These are phyloP conservation scores for Patella vulgata DNA, from an alignment of 1,140 invertebrate species.

Conservation along the genomic window DNA sequence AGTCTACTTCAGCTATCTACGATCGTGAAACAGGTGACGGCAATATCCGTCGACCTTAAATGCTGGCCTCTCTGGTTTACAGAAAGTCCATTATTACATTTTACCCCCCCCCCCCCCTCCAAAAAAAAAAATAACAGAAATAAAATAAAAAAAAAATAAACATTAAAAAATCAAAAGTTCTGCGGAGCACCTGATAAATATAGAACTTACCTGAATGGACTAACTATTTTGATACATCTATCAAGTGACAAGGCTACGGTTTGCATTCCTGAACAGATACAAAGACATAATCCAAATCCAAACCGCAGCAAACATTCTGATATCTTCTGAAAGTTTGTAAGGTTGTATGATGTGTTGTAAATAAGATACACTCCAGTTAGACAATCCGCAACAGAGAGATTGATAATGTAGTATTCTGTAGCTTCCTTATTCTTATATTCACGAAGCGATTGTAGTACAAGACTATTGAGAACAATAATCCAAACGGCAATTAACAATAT, in stretches of 20 bases:
- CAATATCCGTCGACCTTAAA: too few relatives aligned
- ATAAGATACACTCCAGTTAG: slow-evolving; percentile 20
- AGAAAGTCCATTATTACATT: too few relatives aligned
- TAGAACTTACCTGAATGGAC: slow-evolving; percentile 17
- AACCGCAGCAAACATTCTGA: slow-evolving; percentile 23
- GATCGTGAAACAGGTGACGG: too few relatives aligned
- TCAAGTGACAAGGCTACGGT: slow-evolving; percentile 21
- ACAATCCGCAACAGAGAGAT: slow-evolving; percentile 20
- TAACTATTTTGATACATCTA: slow-evolving; percentile 29
- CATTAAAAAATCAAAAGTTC: too few relatives aligned
- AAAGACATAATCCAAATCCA: slow-evolving; percentile 1
- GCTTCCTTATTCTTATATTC: too few relatives aligned
- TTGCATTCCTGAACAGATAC: slow-evolving; percentile 18
- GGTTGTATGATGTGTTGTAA: slow-evolving; percentile 22
- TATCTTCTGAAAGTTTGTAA: slow-evolving; percentile 15
- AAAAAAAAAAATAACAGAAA: too few relatives aligned
- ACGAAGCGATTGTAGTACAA: slow-evolving; percentile 4
- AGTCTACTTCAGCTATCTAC: too few relatives aligned
- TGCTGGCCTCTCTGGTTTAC: too few relatives aligned
- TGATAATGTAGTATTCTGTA: neutral
- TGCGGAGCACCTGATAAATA: too few relatives aligned
- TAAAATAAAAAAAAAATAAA: too few relatives aligned
- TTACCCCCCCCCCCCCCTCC: too few relatives aligned
- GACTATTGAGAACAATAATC: slow-evolving; percentile 16
- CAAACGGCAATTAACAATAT: slow-evolving; percentile 9